Percentiles rank a stretch among this genome's conserved stretches.
Conservation (phyloP, 2,797 vertebrate genomes). For the Delichon dasypus region DNA sequence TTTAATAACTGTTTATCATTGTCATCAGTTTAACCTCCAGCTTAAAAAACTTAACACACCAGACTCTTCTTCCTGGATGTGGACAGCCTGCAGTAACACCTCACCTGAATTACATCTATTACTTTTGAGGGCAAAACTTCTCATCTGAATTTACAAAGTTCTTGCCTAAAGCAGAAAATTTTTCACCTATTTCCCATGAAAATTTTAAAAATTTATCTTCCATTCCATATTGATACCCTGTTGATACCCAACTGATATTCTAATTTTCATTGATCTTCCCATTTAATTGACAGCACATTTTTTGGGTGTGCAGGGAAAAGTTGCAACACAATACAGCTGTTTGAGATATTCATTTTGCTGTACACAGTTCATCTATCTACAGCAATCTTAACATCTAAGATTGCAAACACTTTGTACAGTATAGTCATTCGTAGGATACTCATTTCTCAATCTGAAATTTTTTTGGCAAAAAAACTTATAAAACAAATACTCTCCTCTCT, state of each 20-base stretch:
- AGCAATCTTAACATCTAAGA: background rate
- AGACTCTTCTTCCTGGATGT: background rate
- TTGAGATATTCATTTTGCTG: background rate
- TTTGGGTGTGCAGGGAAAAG: background rate
- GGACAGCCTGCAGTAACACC: background rate
- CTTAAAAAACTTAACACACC: background rate
- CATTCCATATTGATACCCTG: background rate
- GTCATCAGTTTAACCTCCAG: background rate
- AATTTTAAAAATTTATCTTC: background rate
- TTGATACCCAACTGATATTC: background rate
- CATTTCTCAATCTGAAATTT: background rate
- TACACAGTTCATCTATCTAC: background rate
- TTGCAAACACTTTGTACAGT: background rate
- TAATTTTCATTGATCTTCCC: background rate
- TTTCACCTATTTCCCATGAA: background rate
- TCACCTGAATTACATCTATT: background rate
- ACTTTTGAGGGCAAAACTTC: background rate
- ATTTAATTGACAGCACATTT: background rate
- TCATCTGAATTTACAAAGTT: background rate
- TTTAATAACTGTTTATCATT: background rate
- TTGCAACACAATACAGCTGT: background rate
- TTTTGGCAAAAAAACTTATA: background rate
- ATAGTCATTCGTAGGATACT: background rate
- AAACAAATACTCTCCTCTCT: background rate
- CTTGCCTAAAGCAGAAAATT: background rate